A percentile compares a stretch with the other conserved stretches of the same genome.
phyloP scores from a whole-genome alignment of 2,888 invertebrate species.

The Cheilosia vulpina region DNA sequence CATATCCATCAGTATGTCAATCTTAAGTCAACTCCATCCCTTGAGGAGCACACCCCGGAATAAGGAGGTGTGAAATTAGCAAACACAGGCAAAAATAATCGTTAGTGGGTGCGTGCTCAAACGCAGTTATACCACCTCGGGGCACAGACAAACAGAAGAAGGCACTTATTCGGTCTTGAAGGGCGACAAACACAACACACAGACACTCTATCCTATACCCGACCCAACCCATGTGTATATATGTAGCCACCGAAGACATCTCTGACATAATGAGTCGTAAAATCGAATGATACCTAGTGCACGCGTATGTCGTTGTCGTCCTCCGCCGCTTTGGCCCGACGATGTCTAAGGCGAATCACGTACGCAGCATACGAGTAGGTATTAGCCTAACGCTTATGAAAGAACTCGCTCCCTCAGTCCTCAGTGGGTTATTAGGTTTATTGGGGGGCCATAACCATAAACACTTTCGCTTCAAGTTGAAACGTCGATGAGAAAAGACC shows the following conservation, averaged over 20 bases:
- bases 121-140: constrained; percentile 53
- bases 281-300: constrained; percentile 53
- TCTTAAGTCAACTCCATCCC: constrained; percentile 18
- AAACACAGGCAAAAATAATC: constrained; percentile 64
- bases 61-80: constrained; percentile 65
- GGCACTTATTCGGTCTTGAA: neutral
- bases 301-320: constrained; percentile 23
- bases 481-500: constrained; percentile 11
- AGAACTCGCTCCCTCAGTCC: constrained; percentile 32
- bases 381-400: constrained; percentile 57
- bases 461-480: constrained; percentile 58
- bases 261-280: constrained; percentile 69
- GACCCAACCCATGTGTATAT: neutral
- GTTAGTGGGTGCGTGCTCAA: constrained; percentile 66
- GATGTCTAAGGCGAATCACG: constrained; percentile 67
- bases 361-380: constrained; percentile 68
- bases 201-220: neutral
- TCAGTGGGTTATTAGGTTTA: constrained; percentile 58
- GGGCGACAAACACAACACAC: constrained; percentile 38
- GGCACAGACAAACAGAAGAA: constrained; percentile 20
- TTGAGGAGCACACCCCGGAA: constrained; percentile 25
- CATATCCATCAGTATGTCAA: constrained; percentile 65
- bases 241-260: constrained; percentile 26
- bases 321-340: neutral
- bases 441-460: constrained; percentile 66